These are phyloP conservation scores for Augochlorella aurata DNA, from an alignment of 2,888 invertebrate genomes.

Conservation along the genomic window DNA sequence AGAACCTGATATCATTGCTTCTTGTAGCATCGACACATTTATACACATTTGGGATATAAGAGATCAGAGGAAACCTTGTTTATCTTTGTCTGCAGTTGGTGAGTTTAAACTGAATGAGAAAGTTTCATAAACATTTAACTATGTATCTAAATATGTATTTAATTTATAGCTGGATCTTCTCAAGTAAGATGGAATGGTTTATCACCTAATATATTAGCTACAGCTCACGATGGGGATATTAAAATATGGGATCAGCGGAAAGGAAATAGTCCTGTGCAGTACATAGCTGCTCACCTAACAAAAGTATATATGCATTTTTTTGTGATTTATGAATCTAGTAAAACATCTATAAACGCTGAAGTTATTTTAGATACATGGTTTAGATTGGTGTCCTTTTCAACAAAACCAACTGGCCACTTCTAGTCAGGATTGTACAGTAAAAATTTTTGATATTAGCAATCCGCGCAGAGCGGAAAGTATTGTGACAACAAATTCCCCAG, in stretches of 20 bases:
- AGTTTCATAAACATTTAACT: not conserved
- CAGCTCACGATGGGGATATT: conserved; percentile 97
- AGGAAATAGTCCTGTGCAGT: conserved; percentile 92
- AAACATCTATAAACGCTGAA: conserved; percentile 36
- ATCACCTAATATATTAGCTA: conserved; percentile 92
- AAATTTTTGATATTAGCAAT: conserved; percentile 95
- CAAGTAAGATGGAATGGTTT: conserved; percentile 97
- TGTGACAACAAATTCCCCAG: conserved; percentile 92
- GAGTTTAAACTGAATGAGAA: conserved; percentile 73
- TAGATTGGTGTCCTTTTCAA: conserved; percentile 95
- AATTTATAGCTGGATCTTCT: conserved; percentile 89
- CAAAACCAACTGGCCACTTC: conserved; percentile 94
- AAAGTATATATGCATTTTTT: conserved; percentile 78
- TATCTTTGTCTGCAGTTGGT: conserved; percentile 95
- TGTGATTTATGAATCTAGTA: not conserved
- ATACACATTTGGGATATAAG: conserved; percentile 97
- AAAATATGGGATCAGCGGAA: conserved; percentile 98
- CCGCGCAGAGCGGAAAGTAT: conserved; percentile 92
- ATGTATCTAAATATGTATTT: not conserved
- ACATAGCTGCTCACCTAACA: conserved; percentile 95
- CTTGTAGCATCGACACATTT: conserved; percentile 96
- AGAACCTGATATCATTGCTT: conserved; percentile 90
- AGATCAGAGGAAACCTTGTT: conserved; percentile 91
- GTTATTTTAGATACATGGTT: conserved; percentile 90
- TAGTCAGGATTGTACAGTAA: conserved; percentile 97